Percentiles rank a stretch among this genome's conserved stretches.
Conservation (phyloP, 2,888 invertebrate genomes). For the Trichopria drosophilae region DNA sequence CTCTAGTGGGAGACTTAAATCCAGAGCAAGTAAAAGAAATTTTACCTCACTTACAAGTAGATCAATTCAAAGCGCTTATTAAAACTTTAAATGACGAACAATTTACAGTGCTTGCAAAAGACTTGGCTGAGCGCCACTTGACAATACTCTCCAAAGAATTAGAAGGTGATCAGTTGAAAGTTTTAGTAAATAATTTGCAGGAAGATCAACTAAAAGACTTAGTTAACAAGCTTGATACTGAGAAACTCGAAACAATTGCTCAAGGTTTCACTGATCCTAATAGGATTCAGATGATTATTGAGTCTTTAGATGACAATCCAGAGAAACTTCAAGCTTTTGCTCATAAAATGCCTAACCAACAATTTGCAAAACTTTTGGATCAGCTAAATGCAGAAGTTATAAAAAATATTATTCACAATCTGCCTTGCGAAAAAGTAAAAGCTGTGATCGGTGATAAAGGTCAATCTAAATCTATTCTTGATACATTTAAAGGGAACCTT, state of each 20-base stretch:
- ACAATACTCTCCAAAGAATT: conserved; percentile 19
- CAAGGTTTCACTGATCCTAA: conserved; percentile 14
- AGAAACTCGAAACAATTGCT: conserved; percentile 17
- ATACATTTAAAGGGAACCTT: conserved; percentile 7
- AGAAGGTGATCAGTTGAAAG: conserved; percentile 20
- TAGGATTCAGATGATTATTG: conserved; percentile 16
- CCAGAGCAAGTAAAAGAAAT: conserved; percentile 23
- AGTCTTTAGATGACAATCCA: conserved; percentile 20
- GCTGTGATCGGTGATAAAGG: conserved; percentile 13
- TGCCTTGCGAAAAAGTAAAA: conserved; percentile 13
- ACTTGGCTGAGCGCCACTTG: conserved; percentile 19
- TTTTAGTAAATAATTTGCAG: conserved; percentile 17
- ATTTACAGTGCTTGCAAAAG: conserved; percentile 19
- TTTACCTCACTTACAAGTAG: conserved; percentile 21
- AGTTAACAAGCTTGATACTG: conserved; percentile 13
- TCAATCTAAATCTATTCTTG: conserved; percentile 10
- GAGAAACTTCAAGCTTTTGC: conserved; percentile 23
- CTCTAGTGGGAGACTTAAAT: conserved; percentile 16
- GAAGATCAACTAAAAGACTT: conserved; percentile 17
- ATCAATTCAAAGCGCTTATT: conserved; percentile 19
- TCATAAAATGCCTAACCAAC: conserved; percentile 15
- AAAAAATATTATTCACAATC: conserved; percentile 16
- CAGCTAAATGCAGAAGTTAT: conserved; percentile 13
- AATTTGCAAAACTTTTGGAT: conserved; percentile 19
- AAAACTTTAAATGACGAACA: conserved; percentile 19